A percentile compares a stretch with the other conserved stretches of the same genome.
Conservation (phyloP, 2,113 vertebrate genomes). For the Anser brachyrhynchus region DNA sequence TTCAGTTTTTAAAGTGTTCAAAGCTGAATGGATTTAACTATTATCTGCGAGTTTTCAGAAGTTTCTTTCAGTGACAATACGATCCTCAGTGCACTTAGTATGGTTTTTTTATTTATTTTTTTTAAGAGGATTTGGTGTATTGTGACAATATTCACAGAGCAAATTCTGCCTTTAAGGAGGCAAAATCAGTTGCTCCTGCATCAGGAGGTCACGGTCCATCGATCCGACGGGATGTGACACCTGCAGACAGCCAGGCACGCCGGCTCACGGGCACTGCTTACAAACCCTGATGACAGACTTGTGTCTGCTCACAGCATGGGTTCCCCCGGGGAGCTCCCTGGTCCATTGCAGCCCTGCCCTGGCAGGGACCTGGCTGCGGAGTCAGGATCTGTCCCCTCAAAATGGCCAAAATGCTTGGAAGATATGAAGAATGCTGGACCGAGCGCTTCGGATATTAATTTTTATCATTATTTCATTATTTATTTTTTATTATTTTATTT, state of each 20-base stretch:
- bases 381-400: rapidly evolving
- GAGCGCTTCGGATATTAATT: background rate
- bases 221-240: background rate
- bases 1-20: conserved; percentile 64
- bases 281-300: background rate
- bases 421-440: background rate
- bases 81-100: conserved; percentile 15
- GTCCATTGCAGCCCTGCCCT: rapidly evolving
- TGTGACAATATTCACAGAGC: conserved; percentile 46
- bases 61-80: background rate
- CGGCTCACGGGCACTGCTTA: background rate
- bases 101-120: background rate
- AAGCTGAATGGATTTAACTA: conserved; percentile 61
- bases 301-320: background rate
- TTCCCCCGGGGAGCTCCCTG: background rate
- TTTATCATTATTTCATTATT: background rate
- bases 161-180: background rate
- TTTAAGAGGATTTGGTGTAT: conserved; percentile 31
- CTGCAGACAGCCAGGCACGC: background rate
- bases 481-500: background rate
- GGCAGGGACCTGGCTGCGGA: rapidly evolving
- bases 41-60: conserved; percentile 47
- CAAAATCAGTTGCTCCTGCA: conserved; percentile 43
- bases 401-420: background rate
- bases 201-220: conserved; percentile 13